A percentile compares a stretch with the other conserved stretches of the same genome.
Conservation (phyloP, 2,797 vertebrate genomes). For the Ispidina lecontei region DNA sequence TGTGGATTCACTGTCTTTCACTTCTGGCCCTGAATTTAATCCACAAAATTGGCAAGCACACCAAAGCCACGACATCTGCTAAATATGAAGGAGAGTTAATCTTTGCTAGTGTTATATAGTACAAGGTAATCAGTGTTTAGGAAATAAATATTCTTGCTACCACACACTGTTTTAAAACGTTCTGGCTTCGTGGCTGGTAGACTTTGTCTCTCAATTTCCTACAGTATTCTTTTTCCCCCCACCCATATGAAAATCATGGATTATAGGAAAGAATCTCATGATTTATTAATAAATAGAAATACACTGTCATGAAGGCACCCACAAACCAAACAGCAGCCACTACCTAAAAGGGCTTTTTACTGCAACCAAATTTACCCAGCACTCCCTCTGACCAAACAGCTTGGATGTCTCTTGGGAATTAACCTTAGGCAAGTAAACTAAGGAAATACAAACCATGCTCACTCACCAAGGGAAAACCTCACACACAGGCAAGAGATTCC, state of each 20-base stretch:
- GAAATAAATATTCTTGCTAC: background rate
- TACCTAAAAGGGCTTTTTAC: too few relatives aligned
- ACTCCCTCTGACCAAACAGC: too few relatives aligned
- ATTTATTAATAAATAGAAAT: background rate
- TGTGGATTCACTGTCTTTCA: background rate
- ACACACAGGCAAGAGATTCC: too few relatives aligned
- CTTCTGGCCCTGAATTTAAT: background rate
- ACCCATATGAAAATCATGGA: background rate
- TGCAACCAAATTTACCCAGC: too few relatives aligned
- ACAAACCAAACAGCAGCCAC: too few relatives aligned
- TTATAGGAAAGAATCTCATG: background rate
- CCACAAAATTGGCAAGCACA: background rate
- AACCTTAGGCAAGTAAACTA: too few relatives aligned
- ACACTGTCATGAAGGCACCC: background rate
- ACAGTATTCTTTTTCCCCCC: background rate
- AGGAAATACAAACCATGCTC: too few relatives aligned
- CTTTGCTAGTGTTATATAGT: background rate
- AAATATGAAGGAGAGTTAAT: background rate
- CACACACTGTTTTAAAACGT: background rate
- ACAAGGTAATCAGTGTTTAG: background rate
- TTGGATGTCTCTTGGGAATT: too few relatives aligned
- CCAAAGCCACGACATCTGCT: background rate
- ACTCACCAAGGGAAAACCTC: too few relatives aligned
- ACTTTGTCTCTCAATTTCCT: background rate
- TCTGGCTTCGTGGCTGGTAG: background rate